phyloP scores from a whole-genome alignment of 2,888 invertebrate genomes.

The Lithosia quadra region DNA sequence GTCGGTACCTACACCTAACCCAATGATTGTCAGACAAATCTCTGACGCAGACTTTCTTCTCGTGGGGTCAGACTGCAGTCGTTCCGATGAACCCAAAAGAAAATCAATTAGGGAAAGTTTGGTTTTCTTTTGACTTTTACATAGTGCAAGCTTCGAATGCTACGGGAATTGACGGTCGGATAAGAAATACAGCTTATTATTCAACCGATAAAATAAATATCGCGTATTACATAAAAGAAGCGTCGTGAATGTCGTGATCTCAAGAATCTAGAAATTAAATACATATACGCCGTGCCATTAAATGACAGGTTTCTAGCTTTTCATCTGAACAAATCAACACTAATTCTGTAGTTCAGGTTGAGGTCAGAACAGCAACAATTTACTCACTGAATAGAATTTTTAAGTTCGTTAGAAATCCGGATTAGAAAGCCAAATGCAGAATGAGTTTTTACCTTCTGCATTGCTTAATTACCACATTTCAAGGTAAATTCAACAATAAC shows the following conservation, averaged over 20 bases:
- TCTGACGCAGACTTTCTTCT: no score
- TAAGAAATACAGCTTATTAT: no score
- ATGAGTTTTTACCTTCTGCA: slow-evolving; percentile 23
- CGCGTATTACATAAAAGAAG: not conserved
- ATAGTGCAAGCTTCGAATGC: no score
- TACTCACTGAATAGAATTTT: slow-evolving; percentile 32
- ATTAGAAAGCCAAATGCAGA: slow-evolving; percentile 40
- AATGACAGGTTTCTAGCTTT: slow-evolving; percentile 23
- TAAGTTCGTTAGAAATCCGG: slow-evolving; percentile 38
- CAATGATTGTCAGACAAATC: no score
- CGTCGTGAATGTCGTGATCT: not conserved
- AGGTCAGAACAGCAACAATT: slow-evolving; percentile 43
- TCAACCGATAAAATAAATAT: not conserved
- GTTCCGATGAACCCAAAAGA: no score
- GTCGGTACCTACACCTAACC: no score
- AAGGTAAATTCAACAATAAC: slow-evolving; percentile 10
- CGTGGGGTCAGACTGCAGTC: no score
- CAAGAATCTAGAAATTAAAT: slow-evolving; percentile 20
- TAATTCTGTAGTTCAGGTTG: slow-evolving; percentile 37
- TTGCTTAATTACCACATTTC: slow-evolving; percentile 31
- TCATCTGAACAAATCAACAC: slow-evolving; percentile 29
- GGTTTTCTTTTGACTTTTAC: no score
- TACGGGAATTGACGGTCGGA: no score
- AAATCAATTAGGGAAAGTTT: no score
- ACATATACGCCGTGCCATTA: slow-evolving; percentile 15